phyloP scores from a whole-genome alignment of 2,113 vertebrate species.

The Petrocephalus microphthalmus region DNA sequence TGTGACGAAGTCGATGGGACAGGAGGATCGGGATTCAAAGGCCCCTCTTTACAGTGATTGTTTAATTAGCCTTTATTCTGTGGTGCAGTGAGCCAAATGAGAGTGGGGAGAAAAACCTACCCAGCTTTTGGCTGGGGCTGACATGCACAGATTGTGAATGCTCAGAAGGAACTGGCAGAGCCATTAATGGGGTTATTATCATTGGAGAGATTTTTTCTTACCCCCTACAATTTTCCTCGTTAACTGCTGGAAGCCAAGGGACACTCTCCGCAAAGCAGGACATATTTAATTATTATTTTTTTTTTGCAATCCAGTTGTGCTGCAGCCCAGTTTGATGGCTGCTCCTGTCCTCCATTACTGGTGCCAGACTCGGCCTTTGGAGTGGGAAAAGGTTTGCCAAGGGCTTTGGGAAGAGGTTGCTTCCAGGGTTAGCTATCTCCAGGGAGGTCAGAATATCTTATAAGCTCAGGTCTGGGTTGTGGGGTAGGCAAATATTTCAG shows the following conservation, averaged over 20 bases:
- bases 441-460: background rate
- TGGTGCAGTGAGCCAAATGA: conserved; percentile 45
- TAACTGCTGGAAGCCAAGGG: conserved; percentile 37
- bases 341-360: background rate
- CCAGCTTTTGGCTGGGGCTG: conserved; percentile 40
- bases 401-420: background rate
- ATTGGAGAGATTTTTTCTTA: conserved; percentile 35
- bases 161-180: conserved; percentile 51
- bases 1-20: conserved; percentile 59
- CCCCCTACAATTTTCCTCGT: background rate
- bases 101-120: conserved; percentile 22
- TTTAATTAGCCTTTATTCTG: conserved; percentile 65
- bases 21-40: conserved; percentile 49
- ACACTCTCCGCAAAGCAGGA: conserved; percentile 28
- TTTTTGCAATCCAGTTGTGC: background rate
- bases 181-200: conserved; percentile 51
- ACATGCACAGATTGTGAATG: conserved; percentile 52
- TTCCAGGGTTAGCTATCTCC: background rate
- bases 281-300: conserved; percentile 1
- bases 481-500: background rate
- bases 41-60: conserved; percentile 47
- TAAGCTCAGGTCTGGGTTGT: background rate
- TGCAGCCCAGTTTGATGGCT: background rate
- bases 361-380: background rate
- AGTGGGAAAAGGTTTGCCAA: background rate